These are phyloP conservation scores for Idris sp. DNA, from an alignment of 1,140 invertebrate genomes.

Conservation along the genomic window DNA sequence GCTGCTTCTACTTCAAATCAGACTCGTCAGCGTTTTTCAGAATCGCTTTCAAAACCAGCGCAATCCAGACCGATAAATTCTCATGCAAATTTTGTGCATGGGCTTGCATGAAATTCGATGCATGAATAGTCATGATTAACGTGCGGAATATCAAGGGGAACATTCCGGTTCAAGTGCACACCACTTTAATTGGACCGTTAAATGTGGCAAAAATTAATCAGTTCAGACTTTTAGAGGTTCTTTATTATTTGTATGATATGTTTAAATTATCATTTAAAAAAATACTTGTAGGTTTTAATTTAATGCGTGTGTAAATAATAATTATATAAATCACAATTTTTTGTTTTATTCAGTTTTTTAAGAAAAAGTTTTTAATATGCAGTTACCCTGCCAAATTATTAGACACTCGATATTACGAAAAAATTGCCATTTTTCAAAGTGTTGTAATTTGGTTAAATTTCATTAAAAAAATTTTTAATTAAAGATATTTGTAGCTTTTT, in stretches of 20 bases:
- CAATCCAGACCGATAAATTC: constrained; percentile 36
- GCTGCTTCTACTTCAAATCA: constrained; percentile 41
- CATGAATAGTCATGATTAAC: constrained; percentile 53
- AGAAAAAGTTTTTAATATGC: too few species aligned
- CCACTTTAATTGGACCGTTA: constrained; percentile 31
- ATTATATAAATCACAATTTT: too few species aligned
- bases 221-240: not conserved
- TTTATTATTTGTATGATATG: not conserved
- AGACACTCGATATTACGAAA: too few species aligned
- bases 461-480: too few species aligned
- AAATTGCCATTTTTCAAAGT: too few species aligned
- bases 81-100: constrained; percentile 57
- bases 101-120: constrained; percentile 38
- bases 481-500: too few species aligned
- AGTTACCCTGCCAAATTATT: too few species aligned
- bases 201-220: constrained; percentile 30
- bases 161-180: constrained; percentile 13
- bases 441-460: too few species aligned
- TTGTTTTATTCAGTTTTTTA: too few species aligned
- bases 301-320: too few species aligned
- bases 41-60: constrained; percentile 33
- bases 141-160: constrained; percentile 32
- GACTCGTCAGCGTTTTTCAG: constrained; percentile 44
- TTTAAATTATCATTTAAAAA: too few species aligned
- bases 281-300: too few species aligned